Evolutionary conservation across 2,113 vertebrate genomes (phyloP).

Genomic region (Oreochromis aureus): DNA sequence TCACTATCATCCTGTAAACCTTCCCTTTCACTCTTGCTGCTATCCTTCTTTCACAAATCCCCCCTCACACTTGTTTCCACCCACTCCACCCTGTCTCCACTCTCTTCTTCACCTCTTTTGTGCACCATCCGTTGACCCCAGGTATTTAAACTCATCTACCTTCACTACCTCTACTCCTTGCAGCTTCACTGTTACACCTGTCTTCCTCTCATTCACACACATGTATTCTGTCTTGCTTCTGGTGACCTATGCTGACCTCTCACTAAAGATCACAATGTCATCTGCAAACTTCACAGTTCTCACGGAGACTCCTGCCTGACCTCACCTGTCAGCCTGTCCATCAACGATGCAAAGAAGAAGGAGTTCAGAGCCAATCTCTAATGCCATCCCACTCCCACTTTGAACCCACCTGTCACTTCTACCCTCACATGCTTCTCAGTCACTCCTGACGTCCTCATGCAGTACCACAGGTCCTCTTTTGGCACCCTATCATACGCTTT

Average conservation of each 20-base stretch:
- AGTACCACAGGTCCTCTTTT: no score
- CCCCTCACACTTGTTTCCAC: background rate
- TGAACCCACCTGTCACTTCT: no score
- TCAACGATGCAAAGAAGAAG: no score
- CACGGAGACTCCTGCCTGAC: no score
- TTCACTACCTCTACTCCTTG: accelerated
- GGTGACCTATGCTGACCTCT: background rate
- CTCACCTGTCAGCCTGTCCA: no score
- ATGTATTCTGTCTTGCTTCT: background rate
- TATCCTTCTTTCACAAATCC: background rate
- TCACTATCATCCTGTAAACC: background rate
- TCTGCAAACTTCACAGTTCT: no score
- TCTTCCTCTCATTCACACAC: background rate
- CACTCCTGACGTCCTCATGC: no score
- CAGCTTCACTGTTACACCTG: background rate
- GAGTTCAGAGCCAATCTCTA: no score
- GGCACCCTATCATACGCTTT: no score
- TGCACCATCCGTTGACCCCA: background rate
- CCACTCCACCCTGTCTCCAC: background rate
- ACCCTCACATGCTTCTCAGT: no score
- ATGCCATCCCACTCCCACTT: no score
- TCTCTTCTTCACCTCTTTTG: background rate
- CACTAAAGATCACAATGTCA: no score
- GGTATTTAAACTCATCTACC: background rate
- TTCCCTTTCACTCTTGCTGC: background rate